Conservation (phyloP, 2,888 invertebrate species). For the Eupithecia centaureata region DNA sequence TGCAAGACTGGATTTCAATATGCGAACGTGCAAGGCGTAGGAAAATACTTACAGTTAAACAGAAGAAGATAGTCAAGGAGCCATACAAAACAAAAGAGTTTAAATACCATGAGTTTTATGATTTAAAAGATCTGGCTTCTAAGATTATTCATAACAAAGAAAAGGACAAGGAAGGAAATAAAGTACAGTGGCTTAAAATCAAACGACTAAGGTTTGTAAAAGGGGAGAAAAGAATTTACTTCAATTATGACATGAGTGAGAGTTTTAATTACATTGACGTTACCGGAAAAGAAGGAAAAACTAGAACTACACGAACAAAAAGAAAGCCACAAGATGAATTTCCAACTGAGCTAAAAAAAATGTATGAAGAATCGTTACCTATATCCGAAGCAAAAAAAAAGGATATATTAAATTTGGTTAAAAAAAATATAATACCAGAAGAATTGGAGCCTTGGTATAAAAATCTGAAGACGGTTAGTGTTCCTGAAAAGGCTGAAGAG, state of each 20-base stretch:
- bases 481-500: too few species aligned
- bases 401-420: background rate
- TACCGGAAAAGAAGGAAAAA: background rate
- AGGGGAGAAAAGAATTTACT: background rate
- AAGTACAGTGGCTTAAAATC: background rate
- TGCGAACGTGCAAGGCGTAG: background rate
- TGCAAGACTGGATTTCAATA: background rate
- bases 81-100: background rate
- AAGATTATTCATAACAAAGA: background rate
- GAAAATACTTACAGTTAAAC: background rate
- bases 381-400: background rate
- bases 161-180: background rate
- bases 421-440: background rate
- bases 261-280: background rate
- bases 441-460: background rate
- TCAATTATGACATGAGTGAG: background rate
- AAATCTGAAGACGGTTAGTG: too few species aligned
- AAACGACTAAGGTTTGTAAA: background rate
- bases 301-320: background rate
- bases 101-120: background rate
- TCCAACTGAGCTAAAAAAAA: background rate
- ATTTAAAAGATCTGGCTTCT: background rate
- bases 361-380: background rate
- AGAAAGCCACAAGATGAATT: background rate
- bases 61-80: background rate